These are phyloP conservation scores for Sylvicola fuscatus DNA, from an alignment of 2,888 invertebrate species.

Conservation along the genomic window DNA sequence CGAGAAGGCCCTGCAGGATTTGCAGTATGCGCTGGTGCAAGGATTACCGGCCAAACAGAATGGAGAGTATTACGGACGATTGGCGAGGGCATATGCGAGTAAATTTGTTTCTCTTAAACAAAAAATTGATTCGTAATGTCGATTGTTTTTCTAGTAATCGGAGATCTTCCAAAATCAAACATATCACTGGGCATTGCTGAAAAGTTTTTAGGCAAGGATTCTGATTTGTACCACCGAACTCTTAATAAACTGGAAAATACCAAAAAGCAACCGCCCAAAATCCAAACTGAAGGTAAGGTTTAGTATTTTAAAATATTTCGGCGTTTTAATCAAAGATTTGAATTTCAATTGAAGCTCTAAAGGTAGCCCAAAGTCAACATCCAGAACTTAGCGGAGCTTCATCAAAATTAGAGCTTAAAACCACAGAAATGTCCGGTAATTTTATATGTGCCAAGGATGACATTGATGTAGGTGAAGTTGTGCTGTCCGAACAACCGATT, in stretches of 20 bases:
- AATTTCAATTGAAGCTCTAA: slow-evolving; percentile 11
- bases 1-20: slow-evolving; percentile 39
- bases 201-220: slow-evolving; percentile 31
- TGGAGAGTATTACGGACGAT: slow-evolving; percentile 43
- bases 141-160: slow-evolving; percentile 28
- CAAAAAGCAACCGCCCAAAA: slow-evolving; percentile 7
- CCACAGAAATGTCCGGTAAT: slow-evolving; percentile 41
- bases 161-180: slow-evolving; percentile 37
- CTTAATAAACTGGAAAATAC: slow-evolving; percentile 1
- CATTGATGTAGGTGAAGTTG: slow-evolving; percentile 42
- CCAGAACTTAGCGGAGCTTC: slow-evolving; percentile 34
- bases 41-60: slow-evolving; percentile 38
- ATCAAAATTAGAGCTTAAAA: slow-evolving; percentile 34
- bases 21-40: slow-evolving; percentile 41
- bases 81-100: slow-evolving; percentile 43
- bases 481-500: slow-evolving; percentile 50
- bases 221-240: slow-evolving; percentile 18
- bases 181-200: slow-evolving; percentile 42
- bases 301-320: too few relatives aligned
- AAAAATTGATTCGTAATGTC: slow-evolving; percentile 9
- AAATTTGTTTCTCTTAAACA: slow-evolving; percentile 8
- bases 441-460: slow-evolving; percentile 39
- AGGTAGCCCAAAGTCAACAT: slow-evolving; percentile 31
- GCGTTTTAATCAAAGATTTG: slow-evolving; percentile 1
- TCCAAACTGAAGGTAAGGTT: slow-evolving; percentile 8